Conservation (phyloP, 2,797 vertebrate species). For the Valencia hispanica region DNA sequence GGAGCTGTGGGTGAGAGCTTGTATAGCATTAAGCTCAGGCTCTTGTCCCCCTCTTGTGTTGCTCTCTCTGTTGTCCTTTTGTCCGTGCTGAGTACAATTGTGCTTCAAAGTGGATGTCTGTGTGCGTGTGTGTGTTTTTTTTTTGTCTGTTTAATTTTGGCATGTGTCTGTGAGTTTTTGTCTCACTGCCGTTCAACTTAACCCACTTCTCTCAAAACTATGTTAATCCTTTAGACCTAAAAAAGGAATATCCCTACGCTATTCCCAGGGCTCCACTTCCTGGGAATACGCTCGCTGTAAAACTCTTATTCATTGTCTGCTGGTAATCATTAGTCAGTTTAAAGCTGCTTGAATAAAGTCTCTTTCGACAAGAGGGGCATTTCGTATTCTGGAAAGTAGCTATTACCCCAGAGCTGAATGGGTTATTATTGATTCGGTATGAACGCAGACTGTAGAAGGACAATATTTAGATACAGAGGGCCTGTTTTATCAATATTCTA, state of each 20-base stretch:
- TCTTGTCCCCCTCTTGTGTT: constrained; percentile 39
- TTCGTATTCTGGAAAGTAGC: constrained; percentile 1
- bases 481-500: no score
- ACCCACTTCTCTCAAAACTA: constrained; percentile 33
- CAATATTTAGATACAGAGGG: constrained; percentile 27
- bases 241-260: constrained; percentile 56
- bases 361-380: constrained; percentile 1
- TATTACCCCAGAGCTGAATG: constrained; percentile 8
- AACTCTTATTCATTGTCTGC: constrained; percentile 20
- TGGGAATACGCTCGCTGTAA: constrained; percentile 24
- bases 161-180: constrained; percentile 44
- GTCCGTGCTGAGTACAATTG: constrained; percentile 51
- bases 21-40: constrained; percentile 25
- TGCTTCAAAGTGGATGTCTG: constrained; percentile 37
- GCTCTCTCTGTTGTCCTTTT: constrained; percentile 33
- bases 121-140: constrained; percentile 11
- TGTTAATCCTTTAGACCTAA: constrained; percentile 67
- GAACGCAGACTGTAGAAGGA: constrained; percentile 19
- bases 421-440: constrained; percentile 14
- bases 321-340: constrained; percentile 13
- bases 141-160: constrained; percentile 21
- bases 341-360: constrained; percentile 27
- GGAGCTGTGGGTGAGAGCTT: constrained; percentile 12
- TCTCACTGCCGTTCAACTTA: constrained; percentile 38
- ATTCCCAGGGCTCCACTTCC: constrained; percentile 44